Evolutionary conservation across 2,888 invertebrate genomes (phyloP).

Genomic region (Thecophora atra): DNA sequence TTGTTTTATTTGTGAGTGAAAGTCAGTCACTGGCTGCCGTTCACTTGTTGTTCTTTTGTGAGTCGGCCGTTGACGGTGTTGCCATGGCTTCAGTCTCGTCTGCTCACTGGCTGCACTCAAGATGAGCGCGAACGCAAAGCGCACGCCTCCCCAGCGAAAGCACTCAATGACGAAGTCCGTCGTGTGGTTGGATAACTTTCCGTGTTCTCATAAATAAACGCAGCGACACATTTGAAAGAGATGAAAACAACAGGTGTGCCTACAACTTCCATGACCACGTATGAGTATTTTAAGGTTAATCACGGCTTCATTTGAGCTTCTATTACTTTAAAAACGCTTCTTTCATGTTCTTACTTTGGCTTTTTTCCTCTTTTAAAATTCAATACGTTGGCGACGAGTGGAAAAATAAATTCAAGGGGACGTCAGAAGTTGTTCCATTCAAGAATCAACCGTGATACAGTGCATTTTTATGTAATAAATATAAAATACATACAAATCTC

Average conservation of each 20-base stretch:
- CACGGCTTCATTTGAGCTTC: too few species aligned
- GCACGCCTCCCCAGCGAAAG: slow-evolving; percentile 29
- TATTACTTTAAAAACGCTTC: too few species aligned
- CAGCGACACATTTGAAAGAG: slow-evolving; percentile 12
- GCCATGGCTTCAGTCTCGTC: background rate
- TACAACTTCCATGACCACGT: background rate
- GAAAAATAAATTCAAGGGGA: too few species aligned
- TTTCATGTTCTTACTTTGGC: too few species aligned
- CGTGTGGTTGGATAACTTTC: slow-evolving; percentile 24
- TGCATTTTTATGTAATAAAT: too few species aligned
- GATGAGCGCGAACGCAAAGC: slow-evolving; percentile 12
- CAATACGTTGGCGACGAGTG: too few species aligned
- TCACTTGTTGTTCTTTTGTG: background rate
- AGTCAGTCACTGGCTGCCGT: background rate
- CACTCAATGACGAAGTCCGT: slow-evolving; percentile 21
- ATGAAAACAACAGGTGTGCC: background rate
- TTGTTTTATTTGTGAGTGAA: background rate
- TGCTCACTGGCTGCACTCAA: slow-evolving; percentile 27
- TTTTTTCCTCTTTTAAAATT: too few species aligned
- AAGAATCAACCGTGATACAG: too few species aligned
- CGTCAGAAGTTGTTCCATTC: too few species aligned
- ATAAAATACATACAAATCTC: too few species aligned
- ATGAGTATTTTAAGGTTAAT: background rate
- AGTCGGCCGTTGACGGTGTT: slow-evolving; percentile 3
- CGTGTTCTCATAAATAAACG: slow-evolving; percentile 9